Evolutionary conservation across 2,113 vertebrate genomes (phyloP), one percentile per base, ranked within the genome.

Genomic region (Globicephala melas): DNA sequence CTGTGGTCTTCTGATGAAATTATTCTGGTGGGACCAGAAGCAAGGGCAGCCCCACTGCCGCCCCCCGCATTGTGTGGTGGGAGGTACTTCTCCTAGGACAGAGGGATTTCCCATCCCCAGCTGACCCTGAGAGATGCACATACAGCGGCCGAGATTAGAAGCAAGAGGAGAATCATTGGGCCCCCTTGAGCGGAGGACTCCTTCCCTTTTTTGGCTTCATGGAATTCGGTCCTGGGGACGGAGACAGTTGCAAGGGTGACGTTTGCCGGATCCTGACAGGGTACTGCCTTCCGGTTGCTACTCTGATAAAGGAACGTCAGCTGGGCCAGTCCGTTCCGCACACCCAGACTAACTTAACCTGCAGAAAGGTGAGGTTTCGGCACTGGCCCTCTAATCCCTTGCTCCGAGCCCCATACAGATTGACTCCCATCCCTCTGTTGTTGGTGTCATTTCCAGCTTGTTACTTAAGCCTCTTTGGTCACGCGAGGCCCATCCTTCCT

Each of bases 251-350:
- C 10, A 44, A 6, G 25, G 70, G 50, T 4, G 33, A 60, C 4
- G 0, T 4, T 9, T 0, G 6, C 8, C 1, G 0, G 8, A 31
- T 47, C 36, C 60, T n/a, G 60, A 47, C 6, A 31, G 4, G 6
- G n/a, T 12, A 8, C 31, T 8, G 7, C 26, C 33, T n/a, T 41
- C 13, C 33, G 4, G 14, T 25, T n/a, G 25, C 18, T 33, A 0
- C 25, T 41, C 8, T 50, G 55, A 33, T 33, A 44, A 36, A 4
- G 17, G 11, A 36, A 1, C 0, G 0, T 63, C 33, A n/a, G 47
- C 47, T 13, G 8, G 2, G 26, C 9, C 28, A 31, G 20, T 8
- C 31, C 7, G 12, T 50, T 53, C 33, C 26, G 8, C 0, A 0
- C 36, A 6, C 26, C 36, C 17, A 20, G n/a, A 58, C 14, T 26